These are phyloP conservation scores for Xerus inauris DNA, from an alignment of 2,113 vertebrate species.

Conservation along the genomic window DNA sequence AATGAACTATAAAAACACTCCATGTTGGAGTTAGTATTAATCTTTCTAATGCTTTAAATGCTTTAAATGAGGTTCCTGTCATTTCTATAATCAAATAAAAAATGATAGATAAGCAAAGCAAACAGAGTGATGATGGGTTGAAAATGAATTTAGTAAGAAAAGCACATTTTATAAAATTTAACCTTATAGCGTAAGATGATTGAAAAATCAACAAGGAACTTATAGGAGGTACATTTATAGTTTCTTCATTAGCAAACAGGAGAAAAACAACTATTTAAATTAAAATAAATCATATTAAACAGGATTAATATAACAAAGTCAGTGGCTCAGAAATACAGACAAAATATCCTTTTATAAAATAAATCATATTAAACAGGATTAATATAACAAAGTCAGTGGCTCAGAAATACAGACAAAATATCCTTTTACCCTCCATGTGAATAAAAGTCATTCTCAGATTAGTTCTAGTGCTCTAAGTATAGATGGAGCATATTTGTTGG, in stretches of 20 bases:
- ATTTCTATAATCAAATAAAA: not conserved
- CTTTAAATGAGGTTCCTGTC: not conserved
- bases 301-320: not conserved
- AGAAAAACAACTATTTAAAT: not conserved
- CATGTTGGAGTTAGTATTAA: not conserved
- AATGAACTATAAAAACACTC: not conserved
- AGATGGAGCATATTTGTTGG: not conserved
- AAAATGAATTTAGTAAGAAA: not conserved
- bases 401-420: not conserved
- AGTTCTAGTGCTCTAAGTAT: not conserved
- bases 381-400: not conserved
- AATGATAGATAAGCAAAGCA: not conserved
- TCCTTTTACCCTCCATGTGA: not conserved
- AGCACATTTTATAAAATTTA: constrained; percentile 9
- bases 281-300: not conserved
- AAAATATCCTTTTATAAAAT: not conserved
- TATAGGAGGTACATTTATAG: not conserved
- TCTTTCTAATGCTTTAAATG: not conserved
- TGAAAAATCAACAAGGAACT: not conserved
- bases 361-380: not conserved
- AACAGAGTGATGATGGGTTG: not conserved
- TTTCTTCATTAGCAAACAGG: not conserved
- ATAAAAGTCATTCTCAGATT: not conserved
- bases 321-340: not conserved
- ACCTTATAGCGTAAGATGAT: not conserved